A percentile compares a stretch with the other conserved stretches of the same genome.
Evolutionary conservation across 2,797 vertebrate genomes (phyloP).

Genomic region (Orestias chungarensis): DNA sequence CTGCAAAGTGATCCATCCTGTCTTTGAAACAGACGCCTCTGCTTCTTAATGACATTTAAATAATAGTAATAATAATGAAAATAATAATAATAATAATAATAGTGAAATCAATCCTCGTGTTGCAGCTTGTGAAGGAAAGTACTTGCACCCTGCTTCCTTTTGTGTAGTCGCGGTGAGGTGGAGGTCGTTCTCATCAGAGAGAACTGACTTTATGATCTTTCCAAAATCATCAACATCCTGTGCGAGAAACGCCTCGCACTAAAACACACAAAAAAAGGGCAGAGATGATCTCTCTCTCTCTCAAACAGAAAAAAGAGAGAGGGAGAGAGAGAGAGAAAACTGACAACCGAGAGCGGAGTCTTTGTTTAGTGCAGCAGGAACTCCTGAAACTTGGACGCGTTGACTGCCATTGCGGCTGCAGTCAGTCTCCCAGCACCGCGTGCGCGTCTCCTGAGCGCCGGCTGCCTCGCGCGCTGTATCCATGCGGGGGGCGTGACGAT

Average conservation of each 20-base stretch:
- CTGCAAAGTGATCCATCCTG: conserved; percentile 98
- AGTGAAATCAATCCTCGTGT: conserved; percentile 56
- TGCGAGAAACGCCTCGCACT: conserved; percentile 68
- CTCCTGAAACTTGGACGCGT: conserved; percentile 75
- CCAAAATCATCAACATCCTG: conserved; percentile 81
- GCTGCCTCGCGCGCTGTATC: conserved; percentile 82
- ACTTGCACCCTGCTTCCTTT: conserved; percentile 80
- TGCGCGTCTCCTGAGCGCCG: conserved; percentile 81
- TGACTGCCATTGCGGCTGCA: conserved; percentile 81
- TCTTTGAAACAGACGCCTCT: conserved; percentile 72
- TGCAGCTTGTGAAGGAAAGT: conserved; percentile 38
- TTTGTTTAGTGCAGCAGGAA: conserved; percentile 66
- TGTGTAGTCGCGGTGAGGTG: conserved; percentile 68
- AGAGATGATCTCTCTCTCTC: conserved; percentile 35
- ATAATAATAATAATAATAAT: conserved; percentile 52
- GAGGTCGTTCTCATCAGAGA: conserved; percentile 80
- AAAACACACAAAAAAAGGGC: conserved; percentile 34
- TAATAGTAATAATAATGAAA: conserved; percentile 44
- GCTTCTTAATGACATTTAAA: conserved; percentile 76
- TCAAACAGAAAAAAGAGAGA: conserved; percentile 18
- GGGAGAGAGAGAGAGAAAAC: conserved; percentile 11
- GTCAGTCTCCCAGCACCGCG: conserved; percentile 78
- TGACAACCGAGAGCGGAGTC: conserved; percentile 31
- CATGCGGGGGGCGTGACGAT: conserved; percentile 87
- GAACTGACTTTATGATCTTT: conserved; percentile 80